Evolutionary conservation across 2,888 invertebrate genomes (phyloP).

Genomic region (Acholoe squamosa): DNA sequence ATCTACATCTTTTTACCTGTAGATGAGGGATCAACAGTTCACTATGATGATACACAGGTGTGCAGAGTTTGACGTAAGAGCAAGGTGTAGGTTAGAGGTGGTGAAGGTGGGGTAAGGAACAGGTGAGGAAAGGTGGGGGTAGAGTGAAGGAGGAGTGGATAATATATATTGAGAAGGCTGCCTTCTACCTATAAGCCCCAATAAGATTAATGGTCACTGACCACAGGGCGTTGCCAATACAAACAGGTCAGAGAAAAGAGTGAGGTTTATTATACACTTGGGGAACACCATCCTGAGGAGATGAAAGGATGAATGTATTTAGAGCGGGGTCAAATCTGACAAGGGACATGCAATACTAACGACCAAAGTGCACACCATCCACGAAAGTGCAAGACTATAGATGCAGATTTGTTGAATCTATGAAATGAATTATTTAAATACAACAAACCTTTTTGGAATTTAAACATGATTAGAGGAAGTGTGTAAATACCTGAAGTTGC

Average conservation of each 20-base stretch:
- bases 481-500: too few species aligned
- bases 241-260: background rate
- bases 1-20: background rate
- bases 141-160: background rate
- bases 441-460: too few species aligned
- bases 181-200: background rate
- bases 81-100: conserved; percentile 1
- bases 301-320: background rate
- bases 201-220: background rate
- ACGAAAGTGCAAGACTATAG: too few species aligned
- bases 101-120: background rate
- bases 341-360: too few species aligned
- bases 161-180: background rate
- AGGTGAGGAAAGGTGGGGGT: conserved; percentile 24
- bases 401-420: too few species aligned
- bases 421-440: too few species aligned
- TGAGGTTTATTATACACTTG: background rate
- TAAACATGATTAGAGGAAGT: too few species aligned
- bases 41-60: conserved; percentile 24
- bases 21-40: background rate
- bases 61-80: conserved; percentile 31
- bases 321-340: too few species aligned
- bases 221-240: background rate
- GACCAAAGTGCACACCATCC: too few species aligned
- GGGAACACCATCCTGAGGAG: background rate